These are phyloP conservation scores for Calcarius lapponicus DNA, from an alignment of 2,797 vertebrate species.

Conservation along the genomic window DNA sequence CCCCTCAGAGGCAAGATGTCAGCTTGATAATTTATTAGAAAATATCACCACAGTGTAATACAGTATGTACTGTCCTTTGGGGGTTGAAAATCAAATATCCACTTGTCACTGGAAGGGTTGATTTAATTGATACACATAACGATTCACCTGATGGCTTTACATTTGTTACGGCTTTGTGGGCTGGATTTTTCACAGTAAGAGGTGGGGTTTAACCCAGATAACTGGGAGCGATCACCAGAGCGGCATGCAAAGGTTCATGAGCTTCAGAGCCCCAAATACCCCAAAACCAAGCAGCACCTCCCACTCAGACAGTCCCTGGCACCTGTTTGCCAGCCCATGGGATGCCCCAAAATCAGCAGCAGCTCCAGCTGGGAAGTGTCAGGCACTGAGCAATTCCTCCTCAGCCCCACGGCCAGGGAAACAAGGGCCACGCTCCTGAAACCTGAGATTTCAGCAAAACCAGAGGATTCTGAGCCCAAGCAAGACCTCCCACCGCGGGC, in stretches of 20 bases:
- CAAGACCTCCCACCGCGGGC: not conserved
- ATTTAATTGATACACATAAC: slow-evolving; percentile 22
- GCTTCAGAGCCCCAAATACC: not conserved
- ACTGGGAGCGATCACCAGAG: not conserved
- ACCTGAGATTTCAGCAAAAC: slow-evolving; percentile 5
- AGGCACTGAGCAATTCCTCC: slow-evolving; percentile 8
- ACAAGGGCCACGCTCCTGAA: not conserved
- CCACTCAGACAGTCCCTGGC: accelerated
- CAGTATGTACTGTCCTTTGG: not conserved
- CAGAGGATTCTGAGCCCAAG: not conserved
- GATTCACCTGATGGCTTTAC: not conserved
- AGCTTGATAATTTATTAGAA: slow-evolving; percentile 19
- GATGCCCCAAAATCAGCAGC: not conserved
- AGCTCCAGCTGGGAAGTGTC: not conserved
- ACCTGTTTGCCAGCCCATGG: not conserved
- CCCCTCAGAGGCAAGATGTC: not conserved
- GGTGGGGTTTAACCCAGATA: not conserved
- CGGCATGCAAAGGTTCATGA: not conserved
- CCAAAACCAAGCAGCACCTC: not conserved
- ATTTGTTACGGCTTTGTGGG: not conserved
- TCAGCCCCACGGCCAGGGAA: not conserved
- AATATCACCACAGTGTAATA: not conserved
- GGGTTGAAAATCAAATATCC: slow-evolving; percentile 53
- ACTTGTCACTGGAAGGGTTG: slow-evolving; percentile 15
- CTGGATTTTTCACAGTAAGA: not conserved